A percentile compares a stretch with the other conserved stretches of the same genome.
phyloP scores from a whole-genome alignment of 2,113 vertebrate genomes.

The Thomomys bottae region DNA sequence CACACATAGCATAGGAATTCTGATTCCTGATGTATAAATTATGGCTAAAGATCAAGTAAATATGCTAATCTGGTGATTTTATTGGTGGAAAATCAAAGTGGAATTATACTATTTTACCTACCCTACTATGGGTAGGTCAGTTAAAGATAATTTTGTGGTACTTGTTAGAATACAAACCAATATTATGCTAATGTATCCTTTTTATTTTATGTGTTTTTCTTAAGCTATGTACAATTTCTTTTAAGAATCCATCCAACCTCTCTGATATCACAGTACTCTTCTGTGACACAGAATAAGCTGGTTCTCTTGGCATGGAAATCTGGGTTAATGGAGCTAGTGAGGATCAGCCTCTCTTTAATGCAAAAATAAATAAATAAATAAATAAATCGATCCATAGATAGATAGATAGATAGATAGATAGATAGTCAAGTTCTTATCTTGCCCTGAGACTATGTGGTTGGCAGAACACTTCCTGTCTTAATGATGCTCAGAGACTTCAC shows the following conservation, averaged over 20 bases:
- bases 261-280: neutral
- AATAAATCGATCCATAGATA: too few species aligned
- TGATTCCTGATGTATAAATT: slow-evolving; percentile 38
- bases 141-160: neutral
- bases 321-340: neutral
- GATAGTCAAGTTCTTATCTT: neutral
- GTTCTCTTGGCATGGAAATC: neutral
- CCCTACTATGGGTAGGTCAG: neutral
- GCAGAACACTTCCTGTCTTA: neutral
- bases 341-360: accelerated
- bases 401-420: too few species aligned
- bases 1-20: neutral
- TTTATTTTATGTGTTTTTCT: neutral
- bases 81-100: neutral
- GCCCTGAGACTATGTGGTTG: neutral
- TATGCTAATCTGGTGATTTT: neutral
- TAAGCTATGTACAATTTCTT: neutral
- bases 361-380: neutral
- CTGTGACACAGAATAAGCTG: neutral
- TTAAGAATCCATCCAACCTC: neutral
- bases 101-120: neutral
- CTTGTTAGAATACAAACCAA: neutral
- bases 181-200: neutral
- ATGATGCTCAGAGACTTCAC: accelerated
- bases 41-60: neutral